Conservation (phyloP, 92 coral and sea anemone species). For the Bergia sp. region DNA sequence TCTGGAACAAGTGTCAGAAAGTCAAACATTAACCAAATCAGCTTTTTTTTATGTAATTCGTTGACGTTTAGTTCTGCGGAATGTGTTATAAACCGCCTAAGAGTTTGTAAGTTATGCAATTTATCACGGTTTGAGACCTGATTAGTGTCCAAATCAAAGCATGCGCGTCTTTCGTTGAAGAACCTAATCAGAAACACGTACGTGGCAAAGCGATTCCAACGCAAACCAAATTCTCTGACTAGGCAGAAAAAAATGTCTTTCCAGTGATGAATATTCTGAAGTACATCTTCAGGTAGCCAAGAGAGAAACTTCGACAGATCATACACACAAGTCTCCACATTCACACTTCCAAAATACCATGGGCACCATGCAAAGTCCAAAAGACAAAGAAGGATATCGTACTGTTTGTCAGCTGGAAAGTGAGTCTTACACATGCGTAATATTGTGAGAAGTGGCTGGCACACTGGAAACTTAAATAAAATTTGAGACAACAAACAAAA, state of each 20-base stretch:
- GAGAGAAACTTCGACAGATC: background rate
- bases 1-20: background rate
- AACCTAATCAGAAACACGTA: background rate
- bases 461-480: background rate
- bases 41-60: background rate
- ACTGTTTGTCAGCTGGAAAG: background rate
- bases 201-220: background rate
- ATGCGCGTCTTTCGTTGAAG: background rate
- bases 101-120: background rate
- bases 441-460: background rate
- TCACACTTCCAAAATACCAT: background rate
- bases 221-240: background rate
- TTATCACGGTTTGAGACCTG: background rate
- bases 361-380: background rate
- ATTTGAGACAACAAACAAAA: background rate
- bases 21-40: background rate
- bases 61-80: background rate
- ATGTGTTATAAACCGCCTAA: background rate
- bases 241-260: background rate
- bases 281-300: constrained; percentile 3
- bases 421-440: background rate
- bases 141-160: background rate
- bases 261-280: background rate
- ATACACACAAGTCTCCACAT: background rate
- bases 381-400: background rate